A percentile compares a stretch with the other conserved stretches of the same genome.
phyloP scores from a whole-genome alignment of 2,797 vertebrate species.

The Scarus forsteni region DNA sequence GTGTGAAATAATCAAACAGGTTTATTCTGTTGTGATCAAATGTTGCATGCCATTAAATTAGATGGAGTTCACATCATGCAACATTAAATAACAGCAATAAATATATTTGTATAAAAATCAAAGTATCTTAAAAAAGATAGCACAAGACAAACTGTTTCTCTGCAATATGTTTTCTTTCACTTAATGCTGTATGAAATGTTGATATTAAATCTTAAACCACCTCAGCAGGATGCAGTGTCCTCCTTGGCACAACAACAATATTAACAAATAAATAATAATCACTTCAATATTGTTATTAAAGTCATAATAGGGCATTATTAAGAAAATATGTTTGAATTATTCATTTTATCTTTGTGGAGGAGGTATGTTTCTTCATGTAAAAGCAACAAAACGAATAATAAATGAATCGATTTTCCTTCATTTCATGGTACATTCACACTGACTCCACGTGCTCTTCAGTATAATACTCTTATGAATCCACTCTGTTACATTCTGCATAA shows the following conservation, averaged over 20 bases:
- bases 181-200: slow-evolving; percentile 64
- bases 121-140: slow-evolving; percentile 47
- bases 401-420: slow-evolving; percentile 39
- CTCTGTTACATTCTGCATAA: slow-evolving; percentile 36
- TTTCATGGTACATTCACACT: slow-evolving; percentile 64
- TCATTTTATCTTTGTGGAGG: slow-evolving; percentile 28
- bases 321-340: slow-evolving; percentile 56
- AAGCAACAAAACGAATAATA: slow-evolving; percentile 29
- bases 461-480: slow-evolving; percentile 34
- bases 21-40: slow-evolving; percentile 29
- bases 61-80: slow-evolving; percentile 65
- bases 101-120: slow-evolving; percentile 29
- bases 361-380: slow-evolving; percentile 30
- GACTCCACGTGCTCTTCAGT: slow-evolving; percentile 8
- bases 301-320: slow-evolving; percentile 20
- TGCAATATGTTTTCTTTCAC: slow-evolving; percentile 54
- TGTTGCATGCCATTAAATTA: slow-evolving; percentile 53
- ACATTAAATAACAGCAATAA: slow-evolving; percentile 55
- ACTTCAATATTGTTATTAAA: slow-evolving; percentile 12
- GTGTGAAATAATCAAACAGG: slow-evolving; percentile 10
- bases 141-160: slow-evolving; percentile 62
- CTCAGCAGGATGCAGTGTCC: slow-evolving; percentile 36
- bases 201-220: slow-evolving; percentile 49
- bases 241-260: slow-evolving; percentile 32
- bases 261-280: slow-evolving; percentile 1